Evolutionary conservation across 2,888 invertebrate species (phyloP).

Genomic region (Morinoia aosen): DNA sequence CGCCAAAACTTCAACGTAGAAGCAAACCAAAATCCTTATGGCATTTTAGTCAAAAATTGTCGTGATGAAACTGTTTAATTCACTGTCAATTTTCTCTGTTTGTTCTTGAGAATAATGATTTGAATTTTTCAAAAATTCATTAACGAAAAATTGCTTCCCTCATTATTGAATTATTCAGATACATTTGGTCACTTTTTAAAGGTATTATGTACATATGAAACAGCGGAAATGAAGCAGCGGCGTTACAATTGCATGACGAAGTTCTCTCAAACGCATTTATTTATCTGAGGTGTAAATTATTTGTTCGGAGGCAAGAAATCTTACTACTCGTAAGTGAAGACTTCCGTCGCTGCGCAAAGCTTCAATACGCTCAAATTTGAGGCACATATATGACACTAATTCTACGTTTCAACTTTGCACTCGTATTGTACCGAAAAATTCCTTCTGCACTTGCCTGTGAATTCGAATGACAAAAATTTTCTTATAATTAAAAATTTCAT

Average conservation of each 20-base stretch:
- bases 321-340: not conserved
- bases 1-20: not conserved
- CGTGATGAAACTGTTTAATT: not conserved
- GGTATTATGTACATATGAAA: too few relatives aligned
- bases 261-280: too few relatives aligned
- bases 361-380: not conserved
- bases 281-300: not conserved
- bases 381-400: not conserved
- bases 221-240: too few relatives aligned
- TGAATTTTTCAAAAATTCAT: not conserved
- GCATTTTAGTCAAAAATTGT: not conserved
- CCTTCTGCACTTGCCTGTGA: too few relatives aligned
- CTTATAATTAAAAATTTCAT: too few relatives aligned
- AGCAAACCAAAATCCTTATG: not conserved
- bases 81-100: not conserved
- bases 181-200: too few relatives aligned
- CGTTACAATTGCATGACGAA: too few relatives aligned
- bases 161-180: too few relatives aligned
- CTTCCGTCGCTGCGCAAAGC: not conserved
- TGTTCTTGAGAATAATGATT: not conserved
- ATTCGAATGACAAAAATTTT: too few relatives aligned
- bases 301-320: not conserved
- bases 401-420: too few relatives aligned
- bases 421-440: too few relatives aligned
- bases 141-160: too few relatives aligned